Base-by-base conservation (phyloP, 2,888 invertebrate species). In the Lingula anatina region DNA sequence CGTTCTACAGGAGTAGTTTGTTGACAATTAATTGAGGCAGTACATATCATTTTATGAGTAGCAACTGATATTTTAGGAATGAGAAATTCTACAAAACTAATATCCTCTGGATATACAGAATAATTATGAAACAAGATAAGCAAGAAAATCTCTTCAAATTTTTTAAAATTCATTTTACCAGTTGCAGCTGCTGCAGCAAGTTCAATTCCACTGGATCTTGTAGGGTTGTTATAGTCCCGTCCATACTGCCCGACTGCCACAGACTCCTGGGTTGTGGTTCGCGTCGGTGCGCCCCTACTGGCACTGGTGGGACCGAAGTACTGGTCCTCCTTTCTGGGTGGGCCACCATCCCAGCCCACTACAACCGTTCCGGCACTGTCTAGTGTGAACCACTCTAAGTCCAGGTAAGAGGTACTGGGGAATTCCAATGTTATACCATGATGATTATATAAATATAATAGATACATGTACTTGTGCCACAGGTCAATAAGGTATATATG, bases 351-450 rank as follows among this genome's bases (percentile, higher is more conserved):
- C 68, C 71, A 71, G 15, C 66, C 68, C 25, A 73, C 68, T 27
- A 75, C 59, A 49, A 75, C 55, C 18, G 71, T 70, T 42, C 72
- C 70, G 31, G 71, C 64, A 18, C 70, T 70, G 61, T 74, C 74
- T 55, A 72, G 65, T 4, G 69, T 65, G 59, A 75, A 73, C 75
- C 74, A 74, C 50, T 74, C 75, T 31, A 65, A 70, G 51, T 74
- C 73, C 49, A 75, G 54, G 59, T 66, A 71, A 40, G 66, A 63
- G 9, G 70, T 72, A 49, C 75, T 75, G 54, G 5, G 9, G 18
- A 4, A 26, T 7, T 27, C 44, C 25, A 5, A 43, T 28, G 20
- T n/a, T 27, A 18, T 27, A 4, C 21, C 41, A 40, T 15, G 15
- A 4, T 24, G 4, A 40, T 25, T n/a, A 40, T 3, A 38, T 23